Evolutionary conservation across 2,113 vertebrate genomes (phyloP).

Genomic region (Zosterops japonicus): DNA sequence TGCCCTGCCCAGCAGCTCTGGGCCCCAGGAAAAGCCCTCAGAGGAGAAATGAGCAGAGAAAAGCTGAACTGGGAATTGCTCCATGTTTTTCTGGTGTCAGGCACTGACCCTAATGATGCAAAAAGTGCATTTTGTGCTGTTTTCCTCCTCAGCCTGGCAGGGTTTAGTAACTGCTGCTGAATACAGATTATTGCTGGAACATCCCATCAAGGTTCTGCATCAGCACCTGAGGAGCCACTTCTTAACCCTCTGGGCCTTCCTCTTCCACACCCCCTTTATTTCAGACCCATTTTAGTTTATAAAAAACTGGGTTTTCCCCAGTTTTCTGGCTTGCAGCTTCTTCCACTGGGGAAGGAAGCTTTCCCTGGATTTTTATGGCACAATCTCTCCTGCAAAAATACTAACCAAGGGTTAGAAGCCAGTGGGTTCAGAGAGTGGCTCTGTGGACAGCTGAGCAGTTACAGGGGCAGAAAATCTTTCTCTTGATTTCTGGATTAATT

Average conservation of each 20-base stretch:
- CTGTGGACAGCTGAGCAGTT: neutral
- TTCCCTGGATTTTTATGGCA: neutral
- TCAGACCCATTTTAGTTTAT: neutral
- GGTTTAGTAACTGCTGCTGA: neutral
- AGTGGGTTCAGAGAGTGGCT: neutral
- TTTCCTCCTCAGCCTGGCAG: neutral
- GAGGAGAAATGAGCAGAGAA: neutral
- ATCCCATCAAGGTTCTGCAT: neutral
- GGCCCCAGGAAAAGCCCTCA: neutral
- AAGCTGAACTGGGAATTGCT: neutral
- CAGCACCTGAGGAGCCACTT: neutral
- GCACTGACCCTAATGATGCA: neutral
- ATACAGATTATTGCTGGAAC: neutral
- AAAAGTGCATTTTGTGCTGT: neutral
- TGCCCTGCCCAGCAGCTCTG: too few relatives aligned
- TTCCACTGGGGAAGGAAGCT: neutral
- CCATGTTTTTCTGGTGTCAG: neutral
- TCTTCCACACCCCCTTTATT: neutral
- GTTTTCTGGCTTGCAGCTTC: neutral
- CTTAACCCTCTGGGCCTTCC: neutral
- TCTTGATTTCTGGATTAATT: neutral
- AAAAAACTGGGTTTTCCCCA: accelerated
- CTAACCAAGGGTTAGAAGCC: neutral
- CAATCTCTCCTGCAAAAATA: neutral
- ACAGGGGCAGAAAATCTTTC: neutral